These are phyloP conservation scores for Pionites leucogaster DNA, from an alignment of 2,113 vertebrate genomes.

Conservation along the genomic window DNA sequence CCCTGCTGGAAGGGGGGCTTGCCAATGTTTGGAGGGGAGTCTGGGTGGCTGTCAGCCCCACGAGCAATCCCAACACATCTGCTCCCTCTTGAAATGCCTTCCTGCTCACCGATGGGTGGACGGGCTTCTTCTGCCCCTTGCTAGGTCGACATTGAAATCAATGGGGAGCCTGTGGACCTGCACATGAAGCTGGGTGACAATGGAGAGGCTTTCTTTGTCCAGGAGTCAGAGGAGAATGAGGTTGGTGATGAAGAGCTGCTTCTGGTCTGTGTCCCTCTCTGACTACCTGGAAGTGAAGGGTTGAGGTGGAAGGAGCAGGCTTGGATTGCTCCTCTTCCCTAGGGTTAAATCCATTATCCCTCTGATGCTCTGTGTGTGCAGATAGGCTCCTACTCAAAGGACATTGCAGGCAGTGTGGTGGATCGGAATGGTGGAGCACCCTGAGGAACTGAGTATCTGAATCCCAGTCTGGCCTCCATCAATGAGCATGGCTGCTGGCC, in stretches of 20 bases:
- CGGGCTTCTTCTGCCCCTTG: background rate
- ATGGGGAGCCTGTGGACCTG: slow-evolving; percentile 88
- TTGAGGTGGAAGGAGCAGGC: background rate
- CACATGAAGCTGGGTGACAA: slow-evolving; percentile 96
- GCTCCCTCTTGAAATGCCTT: background rate
- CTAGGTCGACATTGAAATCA: slow-evolving; percentile 96
- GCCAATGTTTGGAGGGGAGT: background rate
- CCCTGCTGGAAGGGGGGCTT: background rate
- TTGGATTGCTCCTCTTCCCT: background rate
- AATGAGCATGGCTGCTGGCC: background rate
- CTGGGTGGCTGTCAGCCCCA: background rate
- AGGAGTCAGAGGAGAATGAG: slow-evolving; percentile 82
- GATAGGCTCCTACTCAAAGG: background rate
- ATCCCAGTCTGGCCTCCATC: background rate
- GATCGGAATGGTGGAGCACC: background rate
- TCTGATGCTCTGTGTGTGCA: background rate
- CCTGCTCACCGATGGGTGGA: background rate
- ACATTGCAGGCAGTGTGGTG: background rate
- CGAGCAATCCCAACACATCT: background rate
- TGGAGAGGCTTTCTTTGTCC: slow-evolving; percentile 94
- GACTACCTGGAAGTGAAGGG: background rate
- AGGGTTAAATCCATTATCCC: background rate
- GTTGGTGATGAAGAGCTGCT: slow-evolving; percentile 60
- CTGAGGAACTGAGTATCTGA: background rate
- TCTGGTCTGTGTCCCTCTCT: slow-evolving; percentile 45